Conservation (phyloP, 2,797 vertebrate genomes). For the Pachyuromys duprasi region DNA sequence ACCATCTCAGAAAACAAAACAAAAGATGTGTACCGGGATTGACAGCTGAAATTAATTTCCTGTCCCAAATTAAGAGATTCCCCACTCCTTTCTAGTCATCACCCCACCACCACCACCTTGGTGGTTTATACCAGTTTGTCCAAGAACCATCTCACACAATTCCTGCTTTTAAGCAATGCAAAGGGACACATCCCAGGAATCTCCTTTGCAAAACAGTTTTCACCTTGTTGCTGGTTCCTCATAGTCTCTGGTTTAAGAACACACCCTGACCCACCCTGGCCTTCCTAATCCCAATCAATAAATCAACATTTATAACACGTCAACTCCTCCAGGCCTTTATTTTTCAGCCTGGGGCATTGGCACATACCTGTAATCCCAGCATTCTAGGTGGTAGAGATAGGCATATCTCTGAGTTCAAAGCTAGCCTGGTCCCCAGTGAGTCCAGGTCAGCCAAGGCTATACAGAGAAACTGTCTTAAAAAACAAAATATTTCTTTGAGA, state of each 20-base stretch:
- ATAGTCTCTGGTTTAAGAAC: not conserved
- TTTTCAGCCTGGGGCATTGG: not conserved
- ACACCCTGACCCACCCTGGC: not conserved
- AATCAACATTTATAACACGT: slow-evolving; percentile 15
- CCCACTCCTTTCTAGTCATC: not conserved
- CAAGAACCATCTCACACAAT: not conserved
- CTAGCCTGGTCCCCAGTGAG: too few species aligned
- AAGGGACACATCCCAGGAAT: slow-evolving; percentile 28
- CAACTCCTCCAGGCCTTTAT: not conserved
- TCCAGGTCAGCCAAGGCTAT: too few species aligned
- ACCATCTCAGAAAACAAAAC: not conserved
- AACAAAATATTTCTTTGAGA: not conserved
- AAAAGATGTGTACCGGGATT: not conserved
- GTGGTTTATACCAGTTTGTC: not conserved
- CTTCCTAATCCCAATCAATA: not conserved
- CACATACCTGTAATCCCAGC: too few species aligned
- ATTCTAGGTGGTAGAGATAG: too few species aligned
- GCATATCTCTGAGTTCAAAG: too few species aligned
- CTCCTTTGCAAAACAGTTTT: slow-evolving; percentile 40
- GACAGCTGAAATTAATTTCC: slow-evolving; percentile 4
- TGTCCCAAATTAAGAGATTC: not conserved
- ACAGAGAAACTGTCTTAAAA: too few species aligned
- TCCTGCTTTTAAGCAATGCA: slow-evolving; percentile 12
- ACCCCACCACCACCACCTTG: not conserved
- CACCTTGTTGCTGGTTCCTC: not conserved